Evolutionary conservation across 1,140 invertebrate genomes (phyloP), one percentile per base, ranked within the genome.

Genomic region (Panulirus ornatus): DNA sequence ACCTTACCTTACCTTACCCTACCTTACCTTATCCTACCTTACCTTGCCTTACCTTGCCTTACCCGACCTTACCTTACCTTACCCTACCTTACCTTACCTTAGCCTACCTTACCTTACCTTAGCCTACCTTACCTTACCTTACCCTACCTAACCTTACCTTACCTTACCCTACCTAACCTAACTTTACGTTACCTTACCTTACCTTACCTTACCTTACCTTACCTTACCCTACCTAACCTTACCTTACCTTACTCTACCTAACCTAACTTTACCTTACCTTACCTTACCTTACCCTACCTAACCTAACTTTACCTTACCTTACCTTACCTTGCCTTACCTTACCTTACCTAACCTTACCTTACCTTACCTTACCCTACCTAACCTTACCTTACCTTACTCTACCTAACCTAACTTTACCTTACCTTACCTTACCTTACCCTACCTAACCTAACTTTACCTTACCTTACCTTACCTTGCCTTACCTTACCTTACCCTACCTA

Each of bases 271-370:
- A 76, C 73, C 22, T 36, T 36, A 76, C 73, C 27, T 76, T 76
- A 42, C 73, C 22, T 76, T 36, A 42, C 73, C 22, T 36, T 36
- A 42, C 73, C 27, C 34, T 36, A 76, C 73, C 27, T 76, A 27
- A 76, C 51, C 75, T 63, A 19, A 63, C 54, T 58, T 82, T 82
- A 82, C 76, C 87, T 82, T 66, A 89, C 76, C 87, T 70, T 1
- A 83, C 76, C 76, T 58, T 22, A 89, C 87, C 76, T 70, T 40
- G 83, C 76, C 58, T 70, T 79, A 66, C 87, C 78, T 82, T 70
- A 83, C 78, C 87, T 71, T 22, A 83, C 76, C 54, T 82, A 89
- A 89, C 86, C 87, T 76, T 14, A 76, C 73, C 73, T 36, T 6
- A 76, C 73, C 73, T 42, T 38, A 76, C 73, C 73, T 76, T 6